These are phyloP conservation scores for Drosophila eohydei DNA, from an alignment of 2,888 invertebrate genomes.

Conservation along the genomic window DNA sequence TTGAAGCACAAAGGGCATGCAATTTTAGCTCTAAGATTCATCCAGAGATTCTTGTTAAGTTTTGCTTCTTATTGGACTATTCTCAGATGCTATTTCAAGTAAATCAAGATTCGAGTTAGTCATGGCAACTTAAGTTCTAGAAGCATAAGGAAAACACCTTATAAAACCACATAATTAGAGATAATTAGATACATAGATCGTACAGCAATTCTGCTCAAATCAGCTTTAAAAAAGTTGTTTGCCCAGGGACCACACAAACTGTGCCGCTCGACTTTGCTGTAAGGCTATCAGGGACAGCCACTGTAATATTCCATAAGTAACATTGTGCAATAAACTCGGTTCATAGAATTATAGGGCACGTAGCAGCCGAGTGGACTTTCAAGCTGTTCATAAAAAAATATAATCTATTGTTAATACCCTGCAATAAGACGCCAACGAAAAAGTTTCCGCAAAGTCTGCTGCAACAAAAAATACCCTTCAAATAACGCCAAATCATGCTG, in stretches of 20 bases:
- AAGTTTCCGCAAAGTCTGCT: slow-evolving; percentile 70
- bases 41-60: background rate
- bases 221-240: background rate
- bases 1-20: background rate
- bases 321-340: slow-evolving; percentile 8
- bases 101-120: background rate
- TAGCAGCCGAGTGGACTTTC: slow-evolving; percentile 8
- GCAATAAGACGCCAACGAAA: slow-evolving; percentile 44
- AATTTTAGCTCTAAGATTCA: slow-evolving; percentile 6
- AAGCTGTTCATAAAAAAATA: slow-evolving; percentile 11
- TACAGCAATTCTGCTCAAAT: too few relatives aligned
- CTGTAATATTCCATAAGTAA: slow-evolving; percentile 46
- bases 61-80: background rate
- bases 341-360: background rate
- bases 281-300: slow-evolving; percentile 24
- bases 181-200: background rate
- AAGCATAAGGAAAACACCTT: background rate
- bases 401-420: slow-evolving; percentile 63
- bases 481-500: slow-evolving; percentile 60
- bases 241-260: slow-evolving; percentile 2
- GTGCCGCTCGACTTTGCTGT: background rate
- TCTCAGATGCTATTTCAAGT: background rate
- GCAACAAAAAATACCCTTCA: slow-evolving; percentile 30
- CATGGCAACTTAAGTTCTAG: background rate
- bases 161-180: background rate